Percentiles rank a stretch among this genome's conserved stretches.
phyloP scores from a whole-genome alignment of 2,113 vertebrate genomes.

The Xyrauchen texanus region DNA sequence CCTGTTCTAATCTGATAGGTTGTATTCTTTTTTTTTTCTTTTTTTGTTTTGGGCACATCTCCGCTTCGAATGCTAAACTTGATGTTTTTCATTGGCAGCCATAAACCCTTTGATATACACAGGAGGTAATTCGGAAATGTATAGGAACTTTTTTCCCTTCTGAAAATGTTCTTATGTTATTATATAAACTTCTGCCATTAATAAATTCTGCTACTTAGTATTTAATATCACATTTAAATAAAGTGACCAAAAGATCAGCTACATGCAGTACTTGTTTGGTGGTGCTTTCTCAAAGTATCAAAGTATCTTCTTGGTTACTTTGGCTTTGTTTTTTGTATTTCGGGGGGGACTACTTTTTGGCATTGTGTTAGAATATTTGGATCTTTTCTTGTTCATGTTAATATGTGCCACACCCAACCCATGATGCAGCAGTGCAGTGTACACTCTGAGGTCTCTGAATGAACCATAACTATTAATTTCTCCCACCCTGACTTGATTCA shows the following conservation, averaged over 20 bases:
- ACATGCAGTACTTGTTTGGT: conserved; percentile 12
- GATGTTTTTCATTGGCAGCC: conserved; percentile 74
- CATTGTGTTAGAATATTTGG: too few relatives aligned
- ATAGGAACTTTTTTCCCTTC: conserved; percentile 63
- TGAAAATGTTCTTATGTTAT: conserved; percentile 73
- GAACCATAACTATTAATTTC: too few relatives aligned
- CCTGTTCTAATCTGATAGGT: conserved; percentile 42
- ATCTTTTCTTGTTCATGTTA: too few relatives aligned
- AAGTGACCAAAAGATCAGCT: conserved; percentile 95
- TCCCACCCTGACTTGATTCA: too few relatives aligned
- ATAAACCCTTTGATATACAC: conserved; percentile 63
- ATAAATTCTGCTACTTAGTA: conserved; percentile 96
- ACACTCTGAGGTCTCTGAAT: too few relatives aligned
- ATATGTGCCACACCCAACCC: too few relatives aligned
- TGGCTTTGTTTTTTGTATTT: too few relatives aligned
- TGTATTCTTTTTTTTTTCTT: conserved; percentile 65
- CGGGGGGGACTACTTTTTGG: too few relatives aligned
- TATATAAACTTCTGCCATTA: conserved; percentile 64
- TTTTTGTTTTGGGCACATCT: conserved; percentile 74
- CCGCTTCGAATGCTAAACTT: conserved; percentile 86
- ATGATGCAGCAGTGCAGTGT: too few relatives aligned
- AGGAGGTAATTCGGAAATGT: conserved; percentile 82
- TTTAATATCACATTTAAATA: conserved; percentile 99
- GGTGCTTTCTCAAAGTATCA: too few relatives aligned
- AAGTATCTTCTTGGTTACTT: too few relatives aligned